Base-by-base conservation (phyloP, 2,113 vertebrate species). In the Meriones unguiculatus region DNA sequence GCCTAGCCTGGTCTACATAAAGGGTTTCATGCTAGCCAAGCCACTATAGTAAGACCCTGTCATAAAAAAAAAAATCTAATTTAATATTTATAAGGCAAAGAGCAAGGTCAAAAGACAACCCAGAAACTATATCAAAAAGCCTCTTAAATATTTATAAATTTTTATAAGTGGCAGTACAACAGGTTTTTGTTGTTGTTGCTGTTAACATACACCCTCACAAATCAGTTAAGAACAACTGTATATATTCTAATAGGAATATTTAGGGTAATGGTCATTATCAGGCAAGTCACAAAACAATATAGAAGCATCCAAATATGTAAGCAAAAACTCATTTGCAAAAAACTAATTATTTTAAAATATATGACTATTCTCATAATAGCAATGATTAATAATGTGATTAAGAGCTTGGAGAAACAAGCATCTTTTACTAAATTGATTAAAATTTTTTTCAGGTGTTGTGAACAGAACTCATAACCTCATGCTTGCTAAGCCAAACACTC, bases 121-220 rank as follows among this genome's bases (percentile, higher is more conserved):
- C 77, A 24, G 4, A 93, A 96, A 90, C 9, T 28, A 14, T 22
- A 93, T 32, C 9, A 94, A 96, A 87, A 86, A 13, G 13, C 54
- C 15, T 90, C 69, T 35, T 10, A 50, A 90, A 73, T 75, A 95
- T 78, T 94, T 76, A 46, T 10, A 50, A 90, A 73, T 75, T 94
- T 78, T 94, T 76, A 46, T 35, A 95, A 75, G 69, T 24, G 30
- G 76, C 54, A 97, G 59, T 22, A 65, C 22, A 59, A 59, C 62
- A 94, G 46, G 10, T 89, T 15, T 18, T n/a, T 70, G 17, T 73
- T 75, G 35, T 65, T 85, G 92, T 81, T 84, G 93, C 93, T 35
- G 82, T 90, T 95, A 96, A 90, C 78, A 77, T 78, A 93, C 91
- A 81, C 24, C 88, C 41, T 96, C 86, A 95, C 20, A 89, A 94